These are phyloP conservation scores for Brachionus calyciflorus DNA, from an alignment of 1,140 invertebrate genomes.

Conservation along the genomic window DNA sequence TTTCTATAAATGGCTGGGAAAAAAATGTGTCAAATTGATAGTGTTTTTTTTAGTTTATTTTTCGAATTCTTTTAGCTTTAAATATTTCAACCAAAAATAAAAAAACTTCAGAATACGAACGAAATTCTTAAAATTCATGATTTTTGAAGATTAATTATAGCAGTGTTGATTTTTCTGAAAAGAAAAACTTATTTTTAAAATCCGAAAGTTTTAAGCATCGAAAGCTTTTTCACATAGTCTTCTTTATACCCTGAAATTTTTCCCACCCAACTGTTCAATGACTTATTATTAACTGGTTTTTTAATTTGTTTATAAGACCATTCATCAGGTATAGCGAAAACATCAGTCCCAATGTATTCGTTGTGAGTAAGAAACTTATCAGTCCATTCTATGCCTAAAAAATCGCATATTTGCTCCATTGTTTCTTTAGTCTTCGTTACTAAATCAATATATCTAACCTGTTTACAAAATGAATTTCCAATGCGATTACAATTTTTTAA, in stretches of 20 bases:
- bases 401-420: slow-evolving; percentile 83
- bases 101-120: too few relatives aligned
- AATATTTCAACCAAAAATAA: too few relatives aligned
- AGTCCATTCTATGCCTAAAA: slow-evolving; percentile 89
- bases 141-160: too few relatives aligned
- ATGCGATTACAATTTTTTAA: slow-evolving; percentile 63
- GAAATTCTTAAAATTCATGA: too few relatives aligned
- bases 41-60: too few relatives aligned
- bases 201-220: neutral
- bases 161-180: too few relatives aligned
- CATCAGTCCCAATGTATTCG: slow-evolving; percentile 90
- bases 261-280: slow-evolving; percentile 91
- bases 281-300: slow-evolving; percentile 93
- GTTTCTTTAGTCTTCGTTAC: slow-evolving; percentile 84
- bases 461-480: slow-evolving; percentile 77
- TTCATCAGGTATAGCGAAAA: slow-evolving; percentile 80
- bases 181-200: neutral
- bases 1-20: too few relatives aligned
- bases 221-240: neutral
- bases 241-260: slow-evolving; percentile 78
- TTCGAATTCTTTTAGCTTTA: too few relatives aligned
- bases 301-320: slow-evolving; percentile 96
- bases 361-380: slow-evolving; percentile 94
- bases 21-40: too few relatives aligned
- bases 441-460: slow-evolving; percentile 91